These are phyloP conservation scores for Enteromius thamalakanensis DNA, from an alignment of 2,797 vertebrate genomes.

Conservation along the genomic window DNA sequence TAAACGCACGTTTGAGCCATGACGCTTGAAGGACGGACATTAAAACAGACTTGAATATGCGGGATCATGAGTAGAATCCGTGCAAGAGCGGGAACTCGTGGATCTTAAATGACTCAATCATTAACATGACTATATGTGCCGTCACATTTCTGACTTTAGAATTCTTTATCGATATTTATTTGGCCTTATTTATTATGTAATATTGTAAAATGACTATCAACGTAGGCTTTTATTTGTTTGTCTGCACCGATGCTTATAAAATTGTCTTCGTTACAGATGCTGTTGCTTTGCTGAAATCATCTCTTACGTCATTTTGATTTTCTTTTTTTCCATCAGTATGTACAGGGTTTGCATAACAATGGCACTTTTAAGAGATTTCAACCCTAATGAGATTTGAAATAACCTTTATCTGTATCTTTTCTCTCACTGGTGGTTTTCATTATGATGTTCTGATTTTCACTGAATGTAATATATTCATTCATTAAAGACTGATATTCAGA, in stretches of 20 bases:
- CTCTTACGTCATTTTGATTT: not conserved
- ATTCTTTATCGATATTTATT: conserved; percentile 59
- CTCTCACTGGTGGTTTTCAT: conserved; percentile 51
- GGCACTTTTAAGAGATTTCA: conserved; percentile 58
- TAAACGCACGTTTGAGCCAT: conserved; percentile 32
- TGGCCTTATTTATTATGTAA: conserved; percentile 66
- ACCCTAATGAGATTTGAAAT: conserved; percentile 49
- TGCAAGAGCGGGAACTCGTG: not conserved
- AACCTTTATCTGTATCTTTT: conserved; percentile 50
- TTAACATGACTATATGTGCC: conserved; percentile 24
- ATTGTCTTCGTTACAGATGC: conserved; percentile 32
- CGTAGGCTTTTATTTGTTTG: conserved; percentile 54
- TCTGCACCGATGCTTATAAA: conserved; percentile 48
- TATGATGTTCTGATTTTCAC: conserved; percentile 59
- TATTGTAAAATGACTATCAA: conserved; percentile 52
- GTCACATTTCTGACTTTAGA: conserved; percentile 34
- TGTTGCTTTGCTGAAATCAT: conserved; percentile 17
- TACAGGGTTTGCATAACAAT: conserved; percentile 58
- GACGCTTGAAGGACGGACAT: conserved; percentile 28
- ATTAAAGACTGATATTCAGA: conserved; percentile 58
- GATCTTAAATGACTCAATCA: conserved; percentile 11
- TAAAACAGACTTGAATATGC: conserved; percentile 18
- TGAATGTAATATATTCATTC: conserved; percentile 59
- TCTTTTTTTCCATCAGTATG: conserved; percentile 44
- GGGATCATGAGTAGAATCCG: not conserved